Evolutionary conservation across 2,888 invertebrate genomes (phyloP).

Genomic region (Andrena minutula): DNA sequence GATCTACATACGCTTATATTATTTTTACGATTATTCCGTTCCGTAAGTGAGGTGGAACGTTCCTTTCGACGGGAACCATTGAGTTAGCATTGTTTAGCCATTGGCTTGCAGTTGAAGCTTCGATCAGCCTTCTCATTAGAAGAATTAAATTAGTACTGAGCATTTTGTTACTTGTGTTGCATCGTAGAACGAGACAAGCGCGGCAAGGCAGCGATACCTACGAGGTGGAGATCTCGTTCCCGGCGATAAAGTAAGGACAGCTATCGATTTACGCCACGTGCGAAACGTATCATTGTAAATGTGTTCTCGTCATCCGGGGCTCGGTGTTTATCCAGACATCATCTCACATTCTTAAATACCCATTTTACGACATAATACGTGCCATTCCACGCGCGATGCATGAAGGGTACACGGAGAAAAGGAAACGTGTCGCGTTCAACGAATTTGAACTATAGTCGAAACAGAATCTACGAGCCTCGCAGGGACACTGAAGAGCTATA

Average conservation of each 20-base stretch:
- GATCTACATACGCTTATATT: not conserved
- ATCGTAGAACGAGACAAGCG: conserved; percentile 93
- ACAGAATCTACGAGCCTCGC: conserved; percentile 6
- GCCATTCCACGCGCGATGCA: conserved; percentile 39
- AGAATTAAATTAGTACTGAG: conserved; percentile 60
- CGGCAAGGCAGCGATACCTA: conserved; percentile 96
- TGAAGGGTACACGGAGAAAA: conserved; percentile 42
- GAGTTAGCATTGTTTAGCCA: not conserved
- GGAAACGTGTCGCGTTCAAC: not conserved
- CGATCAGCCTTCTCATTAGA: conserved; percentile 8
- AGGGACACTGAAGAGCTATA: not conserved
- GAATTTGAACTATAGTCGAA: conserved; percentile 32
- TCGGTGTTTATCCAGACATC: conserved; percentile 52
- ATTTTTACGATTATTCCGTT: not conserved
- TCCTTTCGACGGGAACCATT: not conserved
- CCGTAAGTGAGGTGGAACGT: not conserved
- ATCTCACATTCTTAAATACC: conserved; percentile 58
- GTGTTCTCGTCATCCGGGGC: conserved; percentile 53
- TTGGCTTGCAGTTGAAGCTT: conserved; percentile 17
- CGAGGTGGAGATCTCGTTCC: conserved; percentile 96
- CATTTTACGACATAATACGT: conserved; percentile 18
- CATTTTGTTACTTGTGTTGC: conserved; percentile 83
- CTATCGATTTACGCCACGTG: conserved; percentile 64
- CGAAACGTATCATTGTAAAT: conserved; percentile 59
- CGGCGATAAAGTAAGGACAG: conserved; percentile 93